Evolutionary conservation across 2,888 invertebrate species (phyloP).

Genomic region (Mellilla xanthometata): DNA sequence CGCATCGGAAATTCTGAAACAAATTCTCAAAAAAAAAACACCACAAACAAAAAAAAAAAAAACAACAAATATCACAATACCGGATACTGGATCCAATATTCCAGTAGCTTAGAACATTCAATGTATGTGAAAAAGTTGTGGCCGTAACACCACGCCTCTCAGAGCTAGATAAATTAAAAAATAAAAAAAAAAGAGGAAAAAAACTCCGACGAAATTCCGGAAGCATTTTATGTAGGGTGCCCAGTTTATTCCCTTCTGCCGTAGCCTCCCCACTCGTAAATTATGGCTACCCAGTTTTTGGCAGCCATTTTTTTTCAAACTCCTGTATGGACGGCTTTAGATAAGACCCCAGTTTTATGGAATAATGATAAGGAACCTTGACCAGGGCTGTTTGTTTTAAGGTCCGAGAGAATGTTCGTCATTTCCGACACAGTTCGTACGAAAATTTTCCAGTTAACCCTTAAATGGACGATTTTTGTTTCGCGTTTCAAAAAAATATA

Average conservation of each 20-base stretch:
- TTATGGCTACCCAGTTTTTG: constrained; percentile 48
- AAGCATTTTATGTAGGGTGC: constrained; percentile 52
- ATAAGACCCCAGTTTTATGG: constrained; percentile 40
- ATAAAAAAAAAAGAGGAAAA: constrained; percentile 50
- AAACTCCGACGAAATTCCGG: constrained; percentile 46
- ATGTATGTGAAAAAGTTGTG: constrained; percentile 8
- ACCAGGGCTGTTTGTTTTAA: constrained; percentile 3
- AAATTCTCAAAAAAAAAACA: background rate
- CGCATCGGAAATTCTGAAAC: too few relatives aligned
- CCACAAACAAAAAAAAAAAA: background rate
- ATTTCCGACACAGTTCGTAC: too few relatives aligned
- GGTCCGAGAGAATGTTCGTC: too few relatives aligned
- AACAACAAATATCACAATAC: background rate
- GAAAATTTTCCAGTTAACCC: too few relatives aligned
- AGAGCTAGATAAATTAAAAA: constrained; percentile 57
- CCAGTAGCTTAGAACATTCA: constrained; percentile 1
- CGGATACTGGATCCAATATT: background rate
- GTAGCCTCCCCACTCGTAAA: constrained; percentile 46
- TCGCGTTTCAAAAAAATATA: too few relatives aligned
- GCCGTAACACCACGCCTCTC: constrained; percentile 19
- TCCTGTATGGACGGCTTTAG: constrained; percentile 38
- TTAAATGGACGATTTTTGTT: too few relatives aligned
- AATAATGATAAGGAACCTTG: constrained; percentile 24
- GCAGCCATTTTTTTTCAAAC: constrained; percentile 49
- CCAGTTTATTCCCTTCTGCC: constrained; percentile 48